Percentiles rank a stretch among this genome's conserved stretches.
phyloP scores from a whole-genome alignment of 2,888 invertebrate species.

The Andrena flavipes region DNA sequence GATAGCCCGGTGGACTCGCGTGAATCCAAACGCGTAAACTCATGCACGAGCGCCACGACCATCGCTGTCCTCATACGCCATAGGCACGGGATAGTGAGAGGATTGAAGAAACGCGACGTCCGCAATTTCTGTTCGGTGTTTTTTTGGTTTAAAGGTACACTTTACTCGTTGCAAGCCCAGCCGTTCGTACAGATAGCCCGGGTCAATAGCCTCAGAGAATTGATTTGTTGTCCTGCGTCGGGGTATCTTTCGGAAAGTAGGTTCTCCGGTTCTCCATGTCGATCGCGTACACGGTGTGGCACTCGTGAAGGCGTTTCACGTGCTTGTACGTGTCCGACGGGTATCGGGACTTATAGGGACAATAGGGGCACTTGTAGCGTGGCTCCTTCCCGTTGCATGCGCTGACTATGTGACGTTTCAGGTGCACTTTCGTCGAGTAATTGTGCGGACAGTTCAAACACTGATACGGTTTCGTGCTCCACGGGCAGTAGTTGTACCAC shows the following conservation, averaged over 20 bases:
- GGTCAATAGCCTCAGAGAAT: constrained; percentile 1
- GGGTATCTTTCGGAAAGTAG: constrained; percentile 43
- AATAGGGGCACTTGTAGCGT: constrained; percentile 81
- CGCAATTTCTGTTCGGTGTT: neutral
- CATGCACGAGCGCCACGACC: neutral
- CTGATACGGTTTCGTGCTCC: constrained; percentile 67
- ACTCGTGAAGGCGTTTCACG: constrained; percentile 73
- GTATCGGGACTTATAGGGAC: constrained; percentile 66
- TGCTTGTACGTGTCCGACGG: constrained; percentile 76
- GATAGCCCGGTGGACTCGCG: neutral
- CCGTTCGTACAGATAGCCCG: neutral
- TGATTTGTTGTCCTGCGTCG: constrained; percentile 2
- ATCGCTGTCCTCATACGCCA: neutral
- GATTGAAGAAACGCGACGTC: neutral
- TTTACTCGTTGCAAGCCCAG: constrained; percentile 12
- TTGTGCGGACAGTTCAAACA: constrained; percentile 72
- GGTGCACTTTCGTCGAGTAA: constrained; percentile 70
- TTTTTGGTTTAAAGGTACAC: constrained; percentile 9
- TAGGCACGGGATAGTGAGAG: neutral
- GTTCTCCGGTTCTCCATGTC: constrained; percentile 56
- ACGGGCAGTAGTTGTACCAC: constrained; percentile 47
- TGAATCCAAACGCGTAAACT: neutral
- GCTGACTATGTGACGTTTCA: constrained; percentile 70
- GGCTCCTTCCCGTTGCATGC: constrained; percentile 75
- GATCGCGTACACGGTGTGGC: constrained; percentile 64